Percentiles rank a stretch among this genome's conserved stretches.
Conservation (phyloP, 2,888 invertebrate genomes). For the Nymphalis polychloros region DNA sequence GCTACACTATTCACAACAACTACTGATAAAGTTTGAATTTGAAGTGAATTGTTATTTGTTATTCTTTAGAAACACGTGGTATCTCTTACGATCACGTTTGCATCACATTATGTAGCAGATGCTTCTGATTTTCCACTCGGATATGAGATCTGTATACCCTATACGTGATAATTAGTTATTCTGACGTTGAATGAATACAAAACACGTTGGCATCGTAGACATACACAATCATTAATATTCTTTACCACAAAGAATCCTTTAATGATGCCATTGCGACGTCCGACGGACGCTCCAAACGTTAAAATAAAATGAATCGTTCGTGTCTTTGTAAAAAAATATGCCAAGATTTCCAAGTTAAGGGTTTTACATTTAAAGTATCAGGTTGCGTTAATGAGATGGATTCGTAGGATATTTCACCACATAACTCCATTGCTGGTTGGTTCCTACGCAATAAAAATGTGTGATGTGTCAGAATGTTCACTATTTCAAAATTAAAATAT, state of each 20-base stretch:
- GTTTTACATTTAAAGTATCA: no score
- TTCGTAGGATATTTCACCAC: no score
- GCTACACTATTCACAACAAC: no score
- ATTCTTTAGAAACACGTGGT: constrained; percentile 1
- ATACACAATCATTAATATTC: constrained; percentile 19
- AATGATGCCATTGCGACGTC: constrained; percentile 24
- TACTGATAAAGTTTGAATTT: no score
- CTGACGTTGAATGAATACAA: constrained; percentile 23
- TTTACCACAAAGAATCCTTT: constrained; percentile 25
- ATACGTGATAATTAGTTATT: constrained; percentile 31
- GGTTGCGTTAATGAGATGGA: no score
- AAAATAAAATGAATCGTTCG: constrained; percentile 3
- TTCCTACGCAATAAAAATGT: no score
- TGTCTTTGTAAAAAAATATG: constrained; percentile 3
- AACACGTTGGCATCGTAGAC: constrained; percentile 16
- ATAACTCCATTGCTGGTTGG: no score
- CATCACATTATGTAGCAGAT: constrained; percentile 19
- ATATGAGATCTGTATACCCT: constrained; percentile 16
- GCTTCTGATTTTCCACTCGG: constrained; percentile 27
- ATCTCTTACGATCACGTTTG: constrained; percentile 4
- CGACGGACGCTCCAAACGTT: constrained; percentile 4
- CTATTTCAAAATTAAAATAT: no score
- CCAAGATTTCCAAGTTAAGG: background rate
- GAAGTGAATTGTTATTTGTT: background rate
- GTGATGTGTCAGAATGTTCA: no score